phyloP scores from a whole-genome alignment of 1,140 invertebrate species.

The Trichonephila inaurata region DNA sequence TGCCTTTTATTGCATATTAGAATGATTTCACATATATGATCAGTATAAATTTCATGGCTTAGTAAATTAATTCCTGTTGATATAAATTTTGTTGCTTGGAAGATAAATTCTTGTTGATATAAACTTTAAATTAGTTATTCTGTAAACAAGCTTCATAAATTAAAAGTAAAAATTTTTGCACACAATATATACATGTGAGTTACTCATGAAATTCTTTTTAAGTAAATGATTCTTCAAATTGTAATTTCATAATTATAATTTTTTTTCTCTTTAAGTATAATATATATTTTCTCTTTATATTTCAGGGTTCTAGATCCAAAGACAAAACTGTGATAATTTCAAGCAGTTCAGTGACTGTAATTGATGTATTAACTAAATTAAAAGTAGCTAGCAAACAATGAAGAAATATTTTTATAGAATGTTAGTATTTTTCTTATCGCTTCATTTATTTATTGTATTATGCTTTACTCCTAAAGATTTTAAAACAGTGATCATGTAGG shows the following conservation, averaged over 20 bases:
- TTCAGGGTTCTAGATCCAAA: slow-evolving; percentile 54
- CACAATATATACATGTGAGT: not conserved
- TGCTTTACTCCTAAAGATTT: not conserved
- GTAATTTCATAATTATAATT: no score
- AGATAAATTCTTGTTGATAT: not conserved
- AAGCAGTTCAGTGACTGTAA: slow-evolving; percentile 11
- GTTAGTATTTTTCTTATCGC: not conserved
- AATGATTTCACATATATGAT: no score
- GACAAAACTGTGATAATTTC: slow-evolving; percentile 59
- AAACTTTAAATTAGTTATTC: not conserved
- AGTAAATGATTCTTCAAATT: no score
- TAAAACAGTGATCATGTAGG: not conserved
- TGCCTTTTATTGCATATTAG: no score
- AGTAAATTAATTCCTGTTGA: not conserved
- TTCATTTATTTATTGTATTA: not conserved
- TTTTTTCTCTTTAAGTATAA: not conserved
- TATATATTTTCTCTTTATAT: not conserved
- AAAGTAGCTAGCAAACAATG: slow-evolving; percentile 31
- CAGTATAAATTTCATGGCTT: not conserved
- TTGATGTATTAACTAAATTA: slow-evolving; percentile 1
- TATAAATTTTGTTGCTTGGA: not conserved
- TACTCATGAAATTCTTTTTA: no score
- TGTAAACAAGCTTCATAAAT: not conserved
- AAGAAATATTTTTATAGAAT: not conserved
- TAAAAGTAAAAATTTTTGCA: not conserved